Conservation (phyloP, 2,797 vertebrate species). For the Cichlasoma orientale region DNA sequence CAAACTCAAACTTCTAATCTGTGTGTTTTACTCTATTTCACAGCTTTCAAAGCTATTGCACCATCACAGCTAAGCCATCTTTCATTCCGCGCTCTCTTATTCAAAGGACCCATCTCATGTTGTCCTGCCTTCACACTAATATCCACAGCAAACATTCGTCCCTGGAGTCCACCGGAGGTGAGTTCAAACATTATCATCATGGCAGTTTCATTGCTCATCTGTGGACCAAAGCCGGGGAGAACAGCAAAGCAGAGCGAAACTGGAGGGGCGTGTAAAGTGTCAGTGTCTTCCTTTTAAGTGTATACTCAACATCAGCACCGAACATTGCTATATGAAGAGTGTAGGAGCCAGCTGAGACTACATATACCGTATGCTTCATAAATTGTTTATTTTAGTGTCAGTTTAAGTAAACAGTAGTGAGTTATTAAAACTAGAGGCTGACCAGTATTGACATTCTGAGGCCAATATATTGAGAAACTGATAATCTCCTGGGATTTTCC, state of each 20-base stretch:
- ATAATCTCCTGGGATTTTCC: neutral
- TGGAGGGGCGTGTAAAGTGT: neutral
- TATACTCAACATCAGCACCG: neutral
- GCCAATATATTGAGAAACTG: neutral
- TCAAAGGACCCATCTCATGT: conserved; percentile 24
- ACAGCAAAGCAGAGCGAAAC: neutral
- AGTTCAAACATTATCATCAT: conserved; percentile 36
- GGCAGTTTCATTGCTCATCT: conserved; percentile 21
- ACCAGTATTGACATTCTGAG: neutral
- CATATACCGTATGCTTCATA: neutral
- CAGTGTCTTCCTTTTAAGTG: neutral
- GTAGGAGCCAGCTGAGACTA: neutral
- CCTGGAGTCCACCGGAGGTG: conserved; percentile 9
- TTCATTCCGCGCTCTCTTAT: conserved; percentile 12
- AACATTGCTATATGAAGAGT: neutral
- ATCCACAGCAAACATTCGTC: conserved; percentile 38
- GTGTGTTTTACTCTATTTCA: conserved; percentile 24
- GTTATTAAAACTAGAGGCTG: neutral
- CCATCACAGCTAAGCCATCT: conserved; percentile 10
- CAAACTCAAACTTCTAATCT: neutral
- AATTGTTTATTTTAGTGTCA: neutral
- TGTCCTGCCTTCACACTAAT: conserved; percentile 27
- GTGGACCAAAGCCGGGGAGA: conserved; percentile 12
- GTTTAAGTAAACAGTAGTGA: neutral
- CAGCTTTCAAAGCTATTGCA: conserved; percentile 33